Conservation (phyloP, 2,888 invertebrate genomes). For the Ormyrus nitidulus region DNA sequence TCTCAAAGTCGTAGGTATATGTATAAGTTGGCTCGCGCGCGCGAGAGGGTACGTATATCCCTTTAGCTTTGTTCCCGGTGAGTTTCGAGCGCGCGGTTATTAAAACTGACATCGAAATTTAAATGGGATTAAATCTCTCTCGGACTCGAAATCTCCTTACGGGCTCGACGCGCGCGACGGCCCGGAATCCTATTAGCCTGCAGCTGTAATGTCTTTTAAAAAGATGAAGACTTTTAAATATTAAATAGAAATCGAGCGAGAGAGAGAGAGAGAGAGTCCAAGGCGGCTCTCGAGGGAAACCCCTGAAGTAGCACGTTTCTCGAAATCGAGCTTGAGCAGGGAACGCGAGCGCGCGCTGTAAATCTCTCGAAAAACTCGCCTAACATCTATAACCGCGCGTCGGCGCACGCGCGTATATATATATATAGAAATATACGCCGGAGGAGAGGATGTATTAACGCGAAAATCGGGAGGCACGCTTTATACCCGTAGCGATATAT, state of each 20-base stretch:
- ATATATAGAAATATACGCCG: neutral
- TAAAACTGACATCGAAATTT: constrained; percentile 40
- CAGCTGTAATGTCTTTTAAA: constrained; percentile 30
- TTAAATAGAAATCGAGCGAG: constrained; percentile 3
- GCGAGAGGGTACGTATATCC: too few species aligned
- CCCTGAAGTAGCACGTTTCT: constrained; percentile 3
- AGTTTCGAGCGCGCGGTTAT: neutral
- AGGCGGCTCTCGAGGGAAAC: constrained; percentile 16
- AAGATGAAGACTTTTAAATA: constrained; percentile 53
- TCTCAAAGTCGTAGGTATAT: too few species aligned
- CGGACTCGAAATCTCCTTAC: constrained; percentile 41
- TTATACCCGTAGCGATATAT: constrained; percentile 32
- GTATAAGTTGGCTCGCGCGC: too few species aligned
- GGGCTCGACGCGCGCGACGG: too few species aligned
- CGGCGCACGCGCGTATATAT: too few species aligned
- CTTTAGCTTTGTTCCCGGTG: too few species aligned
- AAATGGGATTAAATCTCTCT: constrained; percentile 44
- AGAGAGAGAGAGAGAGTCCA: too few species aligned
- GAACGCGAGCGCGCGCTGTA: neutral
- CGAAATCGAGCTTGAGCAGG: neutral
- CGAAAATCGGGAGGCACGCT: constrained; percentile 31
- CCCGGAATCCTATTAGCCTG: constrained; percentile 36
- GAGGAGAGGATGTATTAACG: neutral
- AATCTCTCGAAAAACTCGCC: constrained; percentile 3
- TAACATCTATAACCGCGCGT: neutral